Conservation (phyloP, 2,113 vertebrate species). For the Gulo gulo region DNA sequence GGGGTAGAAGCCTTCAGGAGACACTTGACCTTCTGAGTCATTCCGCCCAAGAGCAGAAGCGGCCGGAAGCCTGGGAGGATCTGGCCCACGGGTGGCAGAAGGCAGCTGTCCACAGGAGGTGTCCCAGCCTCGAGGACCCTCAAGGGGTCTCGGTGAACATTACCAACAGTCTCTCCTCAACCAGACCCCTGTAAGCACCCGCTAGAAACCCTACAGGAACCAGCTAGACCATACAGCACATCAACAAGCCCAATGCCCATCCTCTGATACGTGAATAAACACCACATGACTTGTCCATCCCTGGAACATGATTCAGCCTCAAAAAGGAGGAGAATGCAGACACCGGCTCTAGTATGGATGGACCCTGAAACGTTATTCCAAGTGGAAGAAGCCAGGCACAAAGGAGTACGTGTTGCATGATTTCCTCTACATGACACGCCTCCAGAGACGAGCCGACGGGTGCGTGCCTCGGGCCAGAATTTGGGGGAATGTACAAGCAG, state of each 20-base stretch:
- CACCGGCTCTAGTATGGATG: fast-evolving
- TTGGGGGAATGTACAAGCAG: fast-evolving
- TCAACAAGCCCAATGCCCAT: background rate
- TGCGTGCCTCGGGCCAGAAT: background rate
- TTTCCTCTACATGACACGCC: background rate
- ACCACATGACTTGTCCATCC: fast-evolving
- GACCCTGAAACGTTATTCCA: fast-evolving
- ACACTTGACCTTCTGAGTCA: background rate
- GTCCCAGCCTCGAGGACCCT: background rate
- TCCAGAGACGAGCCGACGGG: fast-evolving
- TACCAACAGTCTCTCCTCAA: background rate
- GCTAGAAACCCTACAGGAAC: background rate
- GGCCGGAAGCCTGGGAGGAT: fast-evolving
- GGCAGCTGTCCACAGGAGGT: background rate
- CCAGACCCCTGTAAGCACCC: background rate
- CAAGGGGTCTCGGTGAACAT: background rate
- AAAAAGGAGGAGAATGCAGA: fast-evolving
- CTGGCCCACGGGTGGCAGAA: fast-evolving
- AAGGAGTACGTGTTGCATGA: fast-evolving
- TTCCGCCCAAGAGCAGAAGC: fast-evolving
- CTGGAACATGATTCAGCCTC: fast-evolving
- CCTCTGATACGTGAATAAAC: fast-evolving
- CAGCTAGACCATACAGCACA: background rate
- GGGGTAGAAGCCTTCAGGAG: background rate
- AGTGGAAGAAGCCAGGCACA: too few relatives aligned